Evolutionary conservation across 2,888 invertebrate genomes (phyloP).

Genomic region (Synergus itoensis): DNA sequence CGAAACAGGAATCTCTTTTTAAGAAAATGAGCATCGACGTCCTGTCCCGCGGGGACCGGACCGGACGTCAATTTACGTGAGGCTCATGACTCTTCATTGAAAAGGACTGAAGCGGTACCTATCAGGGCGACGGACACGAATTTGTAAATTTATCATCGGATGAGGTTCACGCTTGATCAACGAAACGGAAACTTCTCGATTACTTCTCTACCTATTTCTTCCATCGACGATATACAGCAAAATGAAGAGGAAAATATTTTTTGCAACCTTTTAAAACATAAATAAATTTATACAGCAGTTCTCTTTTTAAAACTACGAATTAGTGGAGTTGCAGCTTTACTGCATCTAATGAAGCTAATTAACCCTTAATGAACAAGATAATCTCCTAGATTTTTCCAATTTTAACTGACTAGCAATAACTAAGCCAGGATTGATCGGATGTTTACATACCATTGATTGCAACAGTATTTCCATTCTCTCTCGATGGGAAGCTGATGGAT

Average conservation of each 20-base stretch:
- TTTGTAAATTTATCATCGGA: slow-evolving; percentile 17
- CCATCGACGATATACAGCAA: neutral
- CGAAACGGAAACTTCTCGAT: slow-evolving; percentile 20
- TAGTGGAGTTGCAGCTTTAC: no score
- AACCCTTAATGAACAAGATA: neutral
- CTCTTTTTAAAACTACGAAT: no score
- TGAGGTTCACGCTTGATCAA: slow-evolving; percentile 12
- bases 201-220: slow-evolving; percentile 14
- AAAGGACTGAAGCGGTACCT: neutral
- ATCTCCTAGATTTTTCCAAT: neutral
- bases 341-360: neutral
- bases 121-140: neutral
- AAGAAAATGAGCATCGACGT: slow-evolving; percentile 22
- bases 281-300: no score
- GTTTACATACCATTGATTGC: slow-evolving; percentile 12
- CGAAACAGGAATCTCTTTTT: slow-evolving; percentile 25
- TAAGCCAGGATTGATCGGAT: neutral
- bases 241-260: no score
- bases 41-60: slow-evolving; percentile 8
- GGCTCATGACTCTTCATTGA: neutral
- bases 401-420: neutral
- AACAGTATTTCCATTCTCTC: neutral
- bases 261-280: no score
- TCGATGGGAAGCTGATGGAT: neutral
- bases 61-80: slow-evolving; percentile 16